Base-by-base conservation (phyloP, 1,140 invertebrate genomes). In the Drosophila ohnishii region DNA sequence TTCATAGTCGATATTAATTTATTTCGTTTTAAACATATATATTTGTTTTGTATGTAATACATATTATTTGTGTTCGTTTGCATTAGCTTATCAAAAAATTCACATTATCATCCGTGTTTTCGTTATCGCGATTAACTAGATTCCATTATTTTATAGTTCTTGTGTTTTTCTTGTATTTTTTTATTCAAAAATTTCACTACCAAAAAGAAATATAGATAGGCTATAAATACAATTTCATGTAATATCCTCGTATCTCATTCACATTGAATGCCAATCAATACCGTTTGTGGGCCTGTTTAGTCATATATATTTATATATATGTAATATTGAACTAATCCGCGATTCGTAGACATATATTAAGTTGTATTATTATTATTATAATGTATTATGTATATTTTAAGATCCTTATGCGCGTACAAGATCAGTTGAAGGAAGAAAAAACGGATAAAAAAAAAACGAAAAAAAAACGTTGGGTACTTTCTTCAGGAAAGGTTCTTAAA, bases 61-160 rank as follows among this genome's bases (percentile, higher is more conserved):
- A 74, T 82, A 72, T 75, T 75, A 45, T 75, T 70, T 79, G 77
- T 75, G 45, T 57, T 75, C 44, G 47, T 73, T 73, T 48, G 45
- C 50, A 47, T 71, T 74, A 81, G 64, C 71, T 75, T 85, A 85
- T 87, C 66, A 86, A 86, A 86, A 86, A 86, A 88, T 77, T 79
- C 28, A 70, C 30, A 72, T 61, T 66, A n/a, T 48, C 25, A 1
- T 63, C 16, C 56, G 11, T 50, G 65, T 63, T 44, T 37, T 16
- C 42, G 6, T 47, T 65, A 22, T 62, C 30, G 16, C 42, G 82
- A 86, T 82, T 82, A 87, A 82, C 83, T 87, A 87, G 66, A 22
- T 61, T 74, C 35, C 53, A 71, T 71, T 50, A 67, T 32, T 58
- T 58, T 34, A 32, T 64, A 47, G 6, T 28, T 47, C 1, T 25